Evolutionary conservation across 92 coral and sea anemone genomes (phyloP).

Genomic region (Siderastrea radians): DNA sequence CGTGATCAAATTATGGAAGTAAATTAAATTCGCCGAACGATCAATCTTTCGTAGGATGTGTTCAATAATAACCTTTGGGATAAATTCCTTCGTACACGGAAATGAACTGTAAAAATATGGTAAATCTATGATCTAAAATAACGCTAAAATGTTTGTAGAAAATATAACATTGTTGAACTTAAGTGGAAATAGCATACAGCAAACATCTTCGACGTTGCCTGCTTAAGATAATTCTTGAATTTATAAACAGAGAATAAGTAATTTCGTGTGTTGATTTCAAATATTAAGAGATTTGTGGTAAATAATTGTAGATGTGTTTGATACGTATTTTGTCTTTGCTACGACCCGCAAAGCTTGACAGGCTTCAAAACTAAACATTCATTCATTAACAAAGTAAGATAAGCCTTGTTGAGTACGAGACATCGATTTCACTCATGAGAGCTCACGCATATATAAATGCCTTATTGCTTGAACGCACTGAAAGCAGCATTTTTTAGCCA

Average conservation of each 20-base stretch:
- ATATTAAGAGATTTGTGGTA: neutral
- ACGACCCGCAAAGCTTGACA: neutral
- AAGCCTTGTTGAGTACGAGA: neutral
- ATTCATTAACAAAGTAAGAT: neutral
- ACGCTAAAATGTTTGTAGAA: no score
- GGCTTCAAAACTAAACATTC: neutral
- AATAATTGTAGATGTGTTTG: neutral
- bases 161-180: no score
- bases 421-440: neutral
- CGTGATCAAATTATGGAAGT: neutral
- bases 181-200: no score
- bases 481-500: neutral
- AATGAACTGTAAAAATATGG: neutral
- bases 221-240: no score
- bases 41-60: no score
- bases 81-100: neutral
- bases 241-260: no score
- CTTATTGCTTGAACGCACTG: slow-evolving; percentile 16
- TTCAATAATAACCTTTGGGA: neutral
- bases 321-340: neutral
- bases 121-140: no score
- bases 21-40: neutral
- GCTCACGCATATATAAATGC: neutral
- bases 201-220: no score
- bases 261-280: neutral